Evolutionary conservation across 2,888 invertebrate species (phyloP).

Genomic region (Eupeodes luniger): DNA sequence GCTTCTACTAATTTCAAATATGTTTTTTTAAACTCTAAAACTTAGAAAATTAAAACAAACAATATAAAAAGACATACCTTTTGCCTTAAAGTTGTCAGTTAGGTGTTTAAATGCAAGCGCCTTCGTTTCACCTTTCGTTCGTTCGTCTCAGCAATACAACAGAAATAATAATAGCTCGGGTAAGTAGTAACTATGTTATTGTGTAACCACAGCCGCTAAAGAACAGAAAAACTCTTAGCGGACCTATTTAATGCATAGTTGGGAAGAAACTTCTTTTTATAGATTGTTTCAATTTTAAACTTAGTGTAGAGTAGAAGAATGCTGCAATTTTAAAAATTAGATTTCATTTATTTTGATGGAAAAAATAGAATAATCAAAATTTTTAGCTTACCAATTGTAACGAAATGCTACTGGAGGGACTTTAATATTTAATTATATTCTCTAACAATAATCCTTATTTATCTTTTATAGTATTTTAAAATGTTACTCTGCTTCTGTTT

Average conservation of each 20-base stretch:
- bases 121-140: slow-evolving; percentile 5
- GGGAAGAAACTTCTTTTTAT: slow-evolving; percentile 37
- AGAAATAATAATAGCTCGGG: slow-evolving; percentile 24
- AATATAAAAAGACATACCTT: slow-evolving; percentile 49
- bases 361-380: neutral
- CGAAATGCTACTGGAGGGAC: slow-evolving; percentile 75
- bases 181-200: slow-evolving; percentile 33
- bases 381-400: slow-evolving; percentile 61
- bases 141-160: slow-evolving; percentile 15
- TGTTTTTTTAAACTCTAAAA: neutral
- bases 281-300: slow-evolving; percentile 54
- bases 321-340: slow-evolving; percentile 44
- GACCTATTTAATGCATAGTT: slow-evolving; percentile 64
- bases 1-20: too few relatives aligned
- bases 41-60: neutral
- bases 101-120: slow-evolving; percentile 42
- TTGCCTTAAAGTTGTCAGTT: slow-evolving; percentile 65
- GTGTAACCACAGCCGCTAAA: slow-evolving; percentile 41
- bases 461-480: slow-evolving; percentile 42
- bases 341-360: neutral
- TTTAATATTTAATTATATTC: slow-evolving; percentile 43
- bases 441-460: slow-evolving; percentile 55
- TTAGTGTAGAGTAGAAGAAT: slow-evolving; percentile 70
- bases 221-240: slow-evolving; percentile 30
- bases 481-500: slow-evolving; percentile 33